Evolutionary conservation across 2,888 invertebrate genomes (phyloP), one percentile per base, ranked within the genome.

Genomic region (Salpingus planirostris): DNA sequence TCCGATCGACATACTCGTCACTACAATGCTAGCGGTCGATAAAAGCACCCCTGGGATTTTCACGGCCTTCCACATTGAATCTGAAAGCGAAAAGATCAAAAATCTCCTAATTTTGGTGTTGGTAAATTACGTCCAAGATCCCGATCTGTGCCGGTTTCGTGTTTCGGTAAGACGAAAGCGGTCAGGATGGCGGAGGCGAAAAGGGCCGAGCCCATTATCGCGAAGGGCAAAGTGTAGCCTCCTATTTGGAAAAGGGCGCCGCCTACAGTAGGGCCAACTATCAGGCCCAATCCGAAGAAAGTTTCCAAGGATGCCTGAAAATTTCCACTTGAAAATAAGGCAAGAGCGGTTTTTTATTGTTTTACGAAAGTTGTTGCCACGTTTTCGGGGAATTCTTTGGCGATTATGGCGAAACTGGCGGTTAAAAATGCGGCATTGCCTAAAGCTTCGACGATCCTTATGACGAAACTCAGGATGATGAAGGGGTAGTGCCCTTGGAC

Each of bases 261-360:
- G 1, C 93, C 93, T 6, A 93, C 73, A 0, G 87, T 87, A 0
- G 93, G 93, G 0, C 93, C 93, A 1, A 88, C 85, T 36, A 92
- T 91, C 34, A 92, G 71, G 1, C 77, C 93, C 50, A 76, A 73
- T 0, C 92, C 92, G 57, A 89, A 90, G 62, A 87, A 90, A 1
- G 91, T 87, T 64, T 89, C 88, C 24, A 88, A 60, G 0, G 83
- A 82, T 2, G 86, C 86, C 82, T 81, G 57, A 18, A 54, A 55
- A 35, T 24, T 10, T 18, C 8, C 15, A 24, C 26, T 11, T n/a
- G n/a, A n/a, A n/a, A n/a, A n/a, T n/a, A n/a, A n/a, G n/a, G n/a
- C n/a, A n/a, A n/a, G n/a, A n/a, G n/a, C n/a, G n/a, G n/a, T n/a
- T n/a, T n/a, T n/a, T n/a, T n/a, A n/a, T n/a, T n/a, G n/a, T n/a